phyloP scores from a whole-genome alignment of 2,888 invertebrate genomes.

The Netelia virgata region DNA sequence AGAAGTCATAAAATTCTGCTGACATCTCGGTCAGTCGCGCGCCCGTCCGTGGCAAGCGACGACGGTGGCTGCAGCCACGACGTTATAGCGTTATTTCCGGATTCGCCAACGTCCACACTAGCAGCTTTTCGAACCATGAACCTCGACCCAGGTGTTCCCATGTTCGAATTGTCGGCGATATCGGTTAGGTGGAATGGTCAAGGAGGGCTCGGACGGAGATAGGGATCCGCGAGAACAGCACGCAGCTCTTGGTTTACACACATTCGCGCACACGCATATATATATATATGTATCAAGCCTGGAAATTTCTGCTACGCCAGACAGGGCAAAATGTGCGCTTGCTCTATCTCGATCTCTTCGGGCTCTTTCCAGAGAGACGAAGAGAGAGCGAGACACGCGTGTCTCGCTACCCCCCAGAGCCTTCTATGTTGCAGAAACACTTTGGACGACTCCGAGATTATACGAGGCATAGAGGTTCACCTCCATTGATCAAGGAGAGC shows the following conservation, averaged over 20 bases:
- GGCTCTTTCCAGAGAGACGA: background rate
- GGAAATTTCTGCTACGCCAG: constrained; percentile 46
- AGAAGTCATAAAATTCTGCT: constrained; percentile 71
- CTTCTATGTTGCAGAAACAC: constrained; percentile 15
- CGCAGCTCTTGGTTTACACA: constrained; percentile 6
- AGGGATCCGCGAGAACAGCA: constrained; percentile 43
- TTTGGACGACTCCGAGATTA: constrained; percentile 1
- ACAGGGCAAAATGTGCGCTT: constrained; percentile 30
- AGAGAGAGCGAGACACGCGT: background rate
- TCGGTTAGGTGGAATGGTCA: constrained; percentile 65
- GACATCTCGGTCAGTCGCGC: constrained; percentile 66
- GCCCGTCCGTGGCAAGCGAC: constrained; percentile 42
- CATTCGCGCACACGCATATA: too few species aligned
- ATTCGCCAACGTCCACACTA: constrained; percentile 44
- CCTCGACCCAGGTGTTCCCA: constrained; percentile 64
- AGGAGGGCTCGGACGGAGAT: constrained; percentile 52
- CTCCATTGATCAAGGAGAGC: constrained; percentile 53
- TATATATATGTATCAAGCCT: background rate
- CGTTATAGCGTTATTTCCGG: constrained; percentile 38
- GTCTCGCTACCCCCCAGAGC: constrained; percentile 15
- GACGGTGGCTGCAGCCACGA: background rate
- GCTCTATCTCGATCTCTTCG: constrained; percentile 15
- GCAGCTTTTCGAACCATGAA: constrained; percentile 21
- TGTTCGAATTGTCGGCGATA: constrained; percentile 63
- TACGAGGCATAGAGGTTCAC: constrained; percentile 6